A percentile compares a stretch with the other conserved stretches of the same genome.
Evolutionary conservation across 2,888 invertebrate genomes (phyloP).

Genomic region (Adelphocoris suturalis): DNA sequence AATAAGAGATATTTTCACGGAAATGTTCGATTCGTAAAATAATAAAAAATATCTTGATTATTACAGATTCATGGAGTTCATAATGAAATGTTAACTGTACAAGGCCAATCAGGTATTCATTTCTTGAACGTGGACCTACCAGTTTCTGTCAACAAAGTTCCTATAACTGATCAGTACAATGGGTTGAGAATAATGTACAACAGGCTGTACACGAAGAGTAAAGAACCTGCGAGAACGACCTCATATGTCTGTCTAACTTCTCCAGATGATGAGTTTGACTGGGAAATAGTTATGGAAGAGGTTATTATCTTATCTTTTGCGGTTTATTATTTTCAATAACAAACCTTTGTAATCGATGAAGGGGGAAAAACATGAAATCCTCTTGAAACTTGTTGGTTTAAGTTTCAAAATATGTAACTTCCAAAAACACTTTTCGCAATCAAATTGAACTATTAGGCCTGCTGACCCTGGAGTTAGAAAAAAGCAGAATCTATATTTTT

Average conservation of each 20-base stretch:
- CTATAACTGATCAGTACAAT: conserved; percentile 30
- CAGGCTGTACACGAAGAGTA: background rate
- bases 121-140: background rate
- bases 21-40: background rate
- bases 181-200: conserved; percentile 48
- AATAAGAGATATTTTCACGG: background rate
- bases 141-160: background rate
- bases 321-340: no score
- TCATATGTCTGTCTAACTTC: background rate
- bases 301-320: background rate
- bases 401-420: background rate
- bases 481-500: no score
- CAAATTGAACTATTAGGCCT: no score
- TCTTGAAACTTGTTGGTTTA: no score
- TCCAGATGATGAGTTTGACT: conserved; percentile 28
- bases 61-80: conserved; percentile 41
- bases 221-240: background rate
- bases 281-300: conserved; percentile 1
- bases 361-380: no score
- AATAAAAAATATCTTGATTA: background rate
- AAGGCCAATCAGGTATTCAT: conserved; percentile 26
- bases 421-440: no score
- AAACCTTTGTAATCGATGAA: no score
- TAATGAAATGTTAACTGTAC: background rate
- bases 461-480: no score